Evolutionary conservation across 1,140 invertebrate species (phyloP), one percentile per base, ranked within the genome.

Genomic region (Patella vulgata): DNA sequence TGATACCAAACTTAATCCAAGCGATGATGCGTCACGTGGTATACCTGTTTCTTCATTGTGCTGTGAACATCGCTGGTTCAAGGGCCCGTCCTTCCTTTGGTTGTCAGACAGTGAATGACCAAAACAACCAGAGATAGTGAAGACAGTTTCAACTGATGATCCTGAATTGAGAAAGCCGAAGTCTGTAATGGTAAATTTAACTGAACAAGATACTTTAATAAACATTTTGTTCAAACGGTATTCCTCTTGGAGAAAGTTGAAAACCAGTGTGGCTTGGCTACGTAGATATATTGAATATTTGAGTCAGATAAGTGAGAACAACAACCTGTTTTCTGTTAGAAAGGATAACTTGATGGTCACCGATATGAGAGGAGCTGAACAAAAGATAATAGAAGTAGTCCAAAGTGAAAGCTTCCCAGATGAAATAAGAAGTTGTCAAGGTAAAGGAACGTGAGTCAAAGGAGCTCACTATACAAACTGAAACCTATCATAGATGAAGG

Each of bases 51-150:
- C 23, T 14, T n/a, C n/a, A n/a, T n/a, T n/a, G n/a, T n/a, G n/a
- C n/a, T n/a, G n/a, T n/a, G 19, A 28, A 9, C 12, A 31, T 27
- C 43, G 6, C 2, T 61, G 59, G 48, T 31, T 61, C 6, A 42
- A 39, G 9, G 59, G 50, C 4, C 51, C 59, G 19, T 31, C 53
- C 1, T 61, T 53, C 31, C 17, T 61, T 12, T n/a, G 12, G 43
- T 27, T 6, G 33, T 14, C 33, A 1, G 55, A 47, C 44, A 11
- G 73, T 68, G 48, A 86, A 83, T 83, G 83, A 19, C 21, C 43
- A 11, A 21, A 33, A 21, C 27, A 6, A 4, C 21, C 40, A 25
- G 28, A 58, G 3, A 47, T 25, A 23, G 19, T 25, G 27, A n/a
- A n/a, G 56, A 19, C 9, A 27, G 3, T 31, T 11, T 30, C 27